Conservation (phyloP, 2,113 vertebrate genomes). For the Tylochromis polylepis region DNA sequence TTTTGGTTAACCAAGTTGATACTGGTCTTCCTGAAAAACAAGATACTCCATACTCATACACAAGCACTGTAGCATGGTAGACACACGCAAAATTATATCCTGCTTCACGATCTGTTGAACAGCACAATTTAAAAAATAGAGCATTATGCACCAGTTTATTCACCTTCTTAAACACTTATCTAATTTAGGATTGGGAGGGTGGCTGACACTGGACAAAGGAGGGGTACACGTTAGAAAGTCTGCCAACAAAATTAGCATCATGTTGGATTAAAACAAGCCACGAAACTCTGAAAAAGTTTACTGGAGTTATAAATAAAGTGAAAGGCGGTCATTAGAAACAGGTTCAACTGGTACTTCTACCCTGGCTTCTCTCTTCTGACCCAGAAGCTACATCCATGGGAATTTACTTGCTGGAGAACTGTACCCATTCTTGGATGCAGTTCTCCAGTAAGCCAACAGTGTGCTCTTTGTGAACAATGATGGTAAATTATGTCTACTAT, state of each 20-base stretch:
- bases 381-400: not conserved
- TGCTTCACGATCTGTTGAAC: not conserved
- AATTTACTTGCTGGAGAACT: not conserved
- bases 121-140: not conserved
- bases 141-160: not conserved
- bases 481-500: accelerated
- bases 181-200: not conserved
- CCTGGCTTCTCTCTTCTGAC: not conserved
- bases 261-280: not conserved
- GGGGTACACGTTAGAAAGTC: not conserved
- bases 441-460: not conserved
- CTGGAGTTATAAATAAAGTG: not conserved
- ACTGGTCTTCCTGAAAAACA: not conserved
- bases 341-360: not conserved
- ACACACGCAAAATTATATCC: not conserved
- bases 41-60: not conserved
- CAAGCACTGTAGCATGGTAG: not conserved
- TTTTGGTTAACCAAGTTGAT: not conserved
- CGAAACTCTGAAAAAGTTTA: not conserved
- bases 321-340: not conserved
- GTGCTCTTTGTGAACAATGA: not conserved
- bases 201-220: not conserved
- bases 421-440: not conserved
- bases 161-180: not conserved
- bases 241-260: accelerated